These are phyloP conservation scores for Notothenia rossii DNA, from an alignment of 2,113 vertebrate genomes.

Conservation along the genomic window DNA sequence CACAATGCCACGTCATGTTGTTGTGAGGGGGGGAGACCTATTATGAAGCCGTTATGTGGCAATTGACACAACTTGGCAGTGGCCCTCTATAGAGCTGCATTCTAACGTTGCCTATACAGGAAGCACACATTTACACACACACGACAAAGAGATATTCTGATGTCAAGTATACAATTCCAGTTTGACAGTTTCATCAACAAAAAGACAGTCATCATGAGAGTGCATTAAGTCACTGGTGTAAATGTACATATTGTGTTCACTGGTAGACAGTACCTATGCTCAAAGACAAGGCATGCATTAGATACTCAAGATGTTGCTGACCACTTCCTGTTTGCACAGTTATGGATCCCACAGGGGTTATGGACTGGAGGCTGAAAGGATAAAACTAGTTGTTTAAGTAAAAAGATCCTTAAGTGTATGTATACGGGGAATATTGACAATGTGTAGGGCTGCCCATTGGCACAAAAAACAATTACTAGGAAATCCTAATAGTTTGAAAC, in stretches of 20 bases:
- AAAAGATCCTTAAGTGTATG: background rate
- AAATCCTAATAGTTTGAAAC: too few species aligned
- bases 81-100: conserved; percentile 56
- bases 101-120: conserved; percentile 63
- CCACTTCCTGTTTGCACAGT: conserved; percentile 33
- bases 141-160: conserved; percentile 56
- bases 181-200: conserved; percentile 62
- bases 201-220: conserved; percentile 66
- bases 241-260: conserved; percentile 75
- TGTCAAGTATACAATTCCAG: conserved; percentile 71
- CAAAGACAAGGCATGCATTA: conserved; percentile 77
- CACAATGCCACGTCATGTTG: conserved; percentile 34
- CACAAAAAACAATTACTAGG: too few species aligned
- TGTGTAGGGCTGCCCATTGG: too few species aligned
- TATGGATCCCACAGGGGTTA: conserved; percentile 39
- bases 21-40: conserved; percentile 17
- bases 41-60: conserved; percentile 23
- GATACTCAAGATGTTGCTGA: conserved; percentile 61
- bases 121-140: conserved; percentile 56
- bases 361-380: conserved; percentile 7
- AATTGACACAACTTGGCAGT: conserved; percentile 43
- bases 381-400: background rate
- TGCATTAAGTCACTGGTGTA: conserved; percentile 78
- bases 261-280: conserved; percentile 70
- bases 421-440: background rate